phyloP scores from a whole-genome alignment of 2,797 vertebrate species.

The Coracias cyanogaster region DNA sequence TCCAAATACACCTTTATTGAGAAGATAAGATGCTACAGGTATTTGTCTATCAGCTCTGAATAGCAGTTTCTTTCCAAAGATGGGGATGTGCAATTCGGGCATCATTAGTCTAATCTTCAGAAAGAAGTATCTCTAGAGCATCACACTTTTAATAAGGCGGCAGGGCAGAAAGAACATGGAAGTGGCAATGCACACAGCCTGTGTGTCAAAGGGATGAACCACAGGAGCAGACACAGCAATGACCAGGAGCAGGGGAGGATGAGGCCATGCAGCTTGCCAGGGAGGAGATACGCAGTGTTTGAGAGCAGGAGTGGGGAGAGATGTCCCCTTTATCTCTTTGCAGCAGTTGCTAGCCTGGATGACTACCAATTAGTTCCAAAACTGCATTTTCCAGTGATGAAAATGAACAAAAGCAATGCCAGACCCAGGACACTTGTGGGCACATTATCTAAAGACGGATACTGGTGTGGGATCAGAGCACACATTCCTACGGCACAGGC shows the following conservation, averaged over 20 bases:
- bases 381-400: neutral
- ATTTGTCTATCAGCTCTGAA: neutral
- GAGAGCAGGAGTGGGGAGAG: neutral
- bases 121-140: neutral
- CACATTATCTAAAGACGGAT: neutral
- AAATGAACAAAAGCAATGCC: neutral
- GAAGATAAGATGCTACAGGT: neutral
- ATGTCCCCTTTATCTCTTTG: neutral
- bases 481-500: rapidly evolving
- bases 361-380: neutral
- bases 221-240: neutral
- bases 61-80: neutral
- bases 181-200: neutral
- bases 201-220: neutral
- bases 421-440: rapidly evolving
- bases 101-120: neutral
- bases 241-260: rapidly evolving
- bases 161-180: neutral
- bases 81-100: rapidly evolving
- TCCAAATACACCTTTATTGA: neutral
- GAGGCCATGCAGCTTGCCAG: neutral
- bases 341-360: neutral
- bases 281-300: rapidly evolving
- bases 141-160: neutral
- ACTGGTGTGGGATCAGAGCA: neutral